phyloP scores from a whole-genome alignment of 2,113 vertebrate species.

The Pomatostomus ruficeps region DNA sequence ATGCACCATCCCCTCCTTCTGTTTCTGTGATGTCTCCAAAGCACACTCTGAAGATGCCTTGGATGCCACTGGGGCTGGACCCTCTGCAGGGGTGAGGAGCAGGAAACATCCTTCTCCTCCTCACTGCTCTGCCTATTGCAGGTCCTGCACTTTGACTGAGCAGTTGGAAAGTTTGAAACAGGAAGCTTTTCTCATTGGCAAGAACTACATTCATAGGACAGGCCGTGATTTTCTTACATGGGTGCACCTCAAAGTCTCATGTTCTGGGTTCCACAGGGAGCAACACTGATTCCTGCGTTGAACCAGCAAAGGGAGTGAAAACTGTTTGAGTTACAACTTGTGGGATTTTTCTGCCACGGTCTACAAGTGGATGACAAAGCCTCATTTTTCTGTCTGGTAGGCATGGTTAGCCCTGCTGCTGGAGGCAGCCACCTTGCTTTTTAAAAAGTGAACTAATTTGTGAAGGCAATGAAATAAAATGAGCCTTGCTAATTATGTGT shows the following conservation, averaged over 20 bases:
- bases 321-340: too few relatives aligned
- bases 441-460: not conserved
- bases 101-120: not conserved
- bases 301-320: not conserved
- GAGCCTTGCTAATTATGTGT: not conserved
- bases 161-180: not conserved
- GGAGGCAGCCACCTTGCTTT: not conserved
- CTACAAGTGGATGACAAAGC: not conserved
- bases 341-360: not conserved
- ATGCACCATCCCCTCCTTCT: not conserved
- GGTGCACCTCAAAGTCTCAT: not conserved
- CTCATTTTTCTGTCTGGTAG: not conserved
- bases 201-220: not conserved
- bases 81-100: not conserved
- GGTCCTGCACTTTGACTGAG: not conserved
- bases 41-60: fast-evolving
- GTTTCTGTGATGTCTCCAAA: not conserved
- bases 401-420: not conserved
- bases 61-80: not conserved
- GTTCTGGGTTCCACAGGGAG: not conserved
- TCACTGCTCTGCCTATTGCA: not conserved
- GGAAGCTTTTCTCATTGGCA: not conserved
- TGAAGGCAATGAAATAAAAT: not conserved
- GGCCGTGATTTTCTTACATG: fast-evolving
- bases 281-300: not conserved